A percentile compares a stretch with the other conserved stretches of the same genome.
phyloP scores from a whole-genome alignment of 2,113 vertebrate genomes.

The Neodontobutis hainanensis region DNA sequence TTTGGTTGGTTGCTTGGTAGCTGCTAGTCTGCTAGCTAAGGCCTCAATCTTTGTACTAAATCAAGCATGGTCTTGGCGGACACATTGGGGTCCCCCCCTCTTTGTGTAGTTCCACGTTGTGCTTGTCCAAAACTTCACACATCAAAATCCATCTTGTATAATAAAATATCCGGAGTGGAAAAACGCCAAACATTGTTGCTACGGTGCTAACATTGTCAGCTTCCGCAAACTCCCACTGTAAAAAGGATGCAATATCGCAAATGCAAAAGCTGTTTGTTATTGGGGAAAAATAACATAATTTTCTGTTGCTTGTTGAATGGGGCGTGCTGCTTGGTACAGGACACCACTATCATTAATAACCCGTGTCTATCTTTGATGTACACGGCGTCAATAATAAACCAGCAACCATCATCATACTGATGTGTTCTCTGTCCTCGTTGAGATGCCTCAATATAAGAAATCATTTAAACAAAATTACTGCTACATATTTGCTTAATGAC shows the following conservation, averaged over 20 bases:
- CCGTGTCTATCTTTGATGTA: neutral
- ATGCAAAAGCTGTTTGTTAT: neutral
- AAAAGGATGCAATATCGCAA: conserved; percentile 9
- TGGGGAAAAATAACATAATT: neutral
- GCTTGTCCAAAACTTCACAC: neutral
- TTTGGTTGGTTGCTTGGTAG: conserved; percentile 24
- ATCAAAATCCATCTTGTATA: neutral
- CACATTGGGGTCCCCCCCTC: conserved; percentile 24
- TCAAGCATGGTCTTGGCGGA: conserved; percentile 64
- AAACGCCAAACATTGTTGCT: conserved; percentile 5
- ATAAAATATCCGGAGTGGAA: neutral
- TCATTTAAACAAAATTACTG: neutral
- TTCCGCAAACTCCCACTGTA: conserved; percentile 55
- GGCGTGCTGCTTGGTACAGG: neutral
- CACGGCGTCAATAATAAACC: too few relatives aligned
- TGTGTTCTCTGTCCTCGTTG: too few relatives aligned
- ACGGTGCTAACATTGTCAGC: conserved; percentile 35
- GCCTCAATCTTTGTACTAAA: conserved; percentile 70
- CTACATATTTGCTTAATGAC: neutral
- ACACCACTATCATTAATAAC: too few relatives aligned
- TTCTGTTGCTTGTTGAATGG: conserved; percentile 5
- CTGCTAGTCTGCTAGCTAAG: conserved; percentile 61
- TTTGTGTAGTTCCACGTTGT: conserved; percentile 48
- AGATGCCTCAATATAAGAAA: too few relatives aligned
- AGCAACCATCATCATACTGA: too few relatives aligned